Base-by-base conservation (phyloP, 1,140 invertebrate species). In the Rhizoglyphus robini region DNA sequence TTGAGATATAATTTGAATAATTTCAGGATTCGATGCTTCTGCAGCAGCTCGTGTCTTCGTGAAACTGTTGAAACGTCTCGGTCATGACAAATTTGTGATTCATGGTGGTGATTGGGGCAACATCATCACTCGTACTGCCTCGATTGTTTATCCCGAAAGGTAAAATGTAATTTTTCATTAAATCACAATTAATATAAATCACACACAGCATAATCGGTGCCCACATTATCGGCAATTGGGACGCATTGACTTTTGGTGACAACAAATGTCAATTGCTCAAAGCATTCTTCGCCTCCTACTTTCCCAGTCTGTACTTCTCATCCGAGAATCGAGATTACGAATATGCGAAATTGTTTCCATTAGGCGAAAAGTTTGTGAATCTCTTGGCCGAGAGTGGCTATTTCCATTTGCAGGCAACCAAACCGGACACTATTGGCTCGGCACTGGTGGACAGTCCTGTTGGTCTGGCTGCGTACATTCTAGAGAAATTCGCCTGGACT, bases 21-120 rank as follows among this genome's bases (percentile, higher is more conserved):
- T n/a, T n/a, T 68, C 61, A 73, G 76, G 76, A 0, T 71, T 79
- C 23, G 66, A 82, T 27, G 71, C 79, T 1, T 70, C 80, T 13
- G 77, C 88, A 75, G 80, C 86, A 0, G 82, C 82, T 0, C 78
- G 86, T 1, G 77, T 94, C 20, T 82, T 94, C 70, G 82, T 84
- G 36, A 89, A 87, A 73, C 76, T 95, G 15, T 94, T 95, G 91
- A 70, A 79, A 1, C n/a, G n/a, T n/a, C n/a, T n/a, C n/a, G n/a
- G n/a, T n/a, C n/a, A n/a, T n/a, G n/a, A n/a, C n/a, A n/a, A n/a
- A n/a, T n/a, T n/a, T n/a, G n/a, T n/a, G n/a, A n/a, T n/a, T n/a
- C n/a, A n/a, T n/a, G n/a, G n/a, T 4, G 89, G 89, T 15, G 90
- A 95, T 72, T 81, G 78, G 76, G 79, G 77, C 0, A 67, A 70